Percentiles rank a stretch among this genome's conserved stretches.
phyloP scores from a whole-genome alignment of 2,797 vertebrate genomes.

The Triplophysa yarkandensis region DNA sequence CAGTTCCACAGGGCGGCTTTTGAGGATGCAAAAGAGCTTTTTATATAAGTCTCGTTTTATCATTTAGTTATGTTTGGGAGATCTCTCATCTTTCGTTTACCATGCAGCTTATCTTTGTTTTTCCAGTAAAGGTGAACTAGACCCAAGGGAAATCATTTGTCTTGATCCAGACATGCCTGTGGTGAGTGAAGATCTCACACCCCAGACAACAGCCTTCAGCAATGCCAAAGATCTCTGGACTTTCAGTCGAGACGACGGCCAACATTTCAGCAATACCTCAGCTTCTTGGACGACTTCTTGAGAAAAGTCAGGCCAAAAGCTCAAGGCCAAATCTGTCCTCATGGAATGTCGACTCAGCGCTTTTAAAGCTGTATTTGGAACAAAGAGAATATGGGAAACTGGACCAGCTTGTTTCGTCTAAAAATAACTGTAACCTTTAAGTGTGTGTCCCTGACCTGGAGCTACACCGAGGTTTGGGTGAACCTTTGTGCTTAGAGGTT shows the following conservation, averaged over 20 bases:
- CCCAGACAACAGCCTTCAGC: slow-evolving; percentile 56
- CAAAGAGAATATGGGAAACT: slow-evolving; percentile 59
- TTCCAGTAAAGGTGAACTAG: slow-evolving; percentile 69
- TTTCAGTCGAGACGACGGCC: slow-evolving; percentile 58
- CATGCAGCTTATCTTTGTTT: slow-evolving; percentile 11
- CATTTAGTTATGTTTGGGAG: neutral
- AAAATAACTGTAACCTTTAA: slow-evolving; percentile 65
- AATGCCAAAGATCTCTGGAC: slow-evolving; percentile 60
- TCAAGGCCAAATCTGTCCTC: slow-evolving; percentile 51
- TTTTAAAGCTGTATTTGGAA: slow-evolving; percentile 69
- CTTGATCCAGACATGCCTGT: slow-evolving; percentile 64
- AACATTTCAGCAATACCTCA: slow-evolving; percentile 61
- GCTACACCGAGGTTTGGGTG: slow-evolving; percentile 60
- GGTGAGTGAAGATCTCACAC: slow-evolving; percentile 59
- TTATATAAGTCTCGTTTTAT: slow-evolving; percentile 66
- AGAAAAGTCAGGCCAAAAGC: slow-evolving; percentile 53
- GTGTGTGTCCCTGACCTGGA: slow-evolving; percentile 65
- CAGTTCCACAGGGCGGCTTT: slow-evolving; percentile 72
- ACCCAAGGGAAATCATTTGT: slow-evolving; percentile 73
- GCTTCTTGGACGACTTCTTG: slow-evolving; percentile 69
- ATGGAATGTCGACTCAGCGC: slow-evolving; percentile 70
- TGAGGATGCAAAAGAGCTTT: slow-evolving; percentile 69
- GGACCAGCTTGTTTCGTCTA: slow-evolving; percentile 61
- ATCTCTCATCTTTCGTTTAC: neutral
- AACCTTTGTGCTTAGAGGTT: neutral